Evolutionary conservation across 2,888 invertebrate species (phyloP), one percentile per base, ranked within the genome.

Genomic region (Euzophera pinguis): DNA sequence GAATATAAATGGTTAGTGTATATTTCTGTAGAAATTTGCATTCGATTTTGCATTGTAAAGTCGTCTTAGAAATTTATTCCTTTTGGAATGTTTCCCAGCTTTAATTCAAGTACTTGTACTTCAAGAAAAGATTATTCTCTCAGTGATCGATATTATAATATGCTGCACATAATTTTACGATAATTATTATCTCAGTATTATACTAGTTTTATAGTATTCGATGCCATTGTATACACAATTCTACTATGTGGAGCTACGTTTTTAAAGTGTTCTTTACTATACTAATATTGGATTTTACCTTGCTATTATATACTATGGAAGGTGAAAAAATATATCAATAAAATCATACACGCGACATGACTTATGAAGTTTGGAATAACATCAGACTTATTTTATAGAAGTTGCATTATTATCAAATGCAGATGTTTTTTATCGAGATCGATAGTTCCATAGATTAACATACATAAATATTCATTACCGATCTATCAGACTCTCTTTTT

Each of bases 141-240:
- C 51, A 32, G n/a, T 17, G 34, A 43, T 38, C 52, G 47, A 29
- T 41, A 45, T 50, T 56, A 3, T 39, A 56, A 60, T 55, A 51
- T 57, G 50, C 53, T 58, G 59, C 64, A 60, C 58, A 57, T 62
- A 57, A 62, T 60, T 59, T 62, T 49, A 55, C 54, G 50, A 65
- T 65, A 65, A 65, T 67, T 61, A 70, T 76, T 74, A 74, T 75
- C 78, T 79, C 86, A 86, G 86, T 86, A 86, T 86, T 86, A 86
- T 68, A 68, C 61, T 81, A 83, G 81, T 70, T 79, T 73, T 75
- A 64, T 85, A 85, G 77, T 77, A 65, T 77, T 75, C 66, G 82
- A 83, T 85, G 83, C 84, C 84, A 86, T 87, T 80, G 71, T 78
- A 76, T 69, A 78, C 67, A 64, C 50, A 61, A 64, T 58, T 60